phyloP scores from a whole-genome alignment of 2,797 vertebrate genomes.

The Molossus alvarezi region DNA sequence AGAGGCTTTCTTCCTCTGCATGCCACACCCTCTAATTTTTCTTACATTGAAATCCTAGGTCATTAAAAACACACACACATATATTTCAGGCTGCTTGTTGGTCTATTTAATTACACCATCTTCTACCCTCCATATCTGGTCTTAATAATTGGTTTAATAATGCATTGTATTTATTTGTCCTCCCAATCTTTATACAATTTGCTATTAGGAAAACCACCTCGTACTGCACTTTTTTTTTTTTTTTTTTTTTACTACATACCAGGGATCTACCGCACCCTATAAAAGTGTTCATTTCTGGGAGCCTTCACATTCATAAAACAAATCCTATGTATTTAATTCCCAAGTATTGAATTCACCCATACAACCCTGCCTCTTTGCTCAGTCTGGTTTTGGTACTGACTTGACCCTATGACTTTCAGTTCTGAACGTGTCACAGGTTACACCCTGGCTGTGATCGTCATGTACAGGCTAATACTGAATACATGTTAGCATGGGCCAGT shows the following conservation, averaged over 20 bases:
- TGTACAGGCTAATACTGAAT: background rate
- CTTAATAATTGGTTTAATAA: conserved; percentile 36
- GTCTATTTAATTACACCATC: background rate
- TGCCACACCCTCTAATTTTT: background rate
- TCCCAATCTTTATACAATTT: conserved; percentile 21
- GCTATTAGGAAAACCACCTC: background rate
- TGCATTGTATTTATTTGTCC: conserved; percentile 33
- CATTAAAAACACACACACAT: background rate
- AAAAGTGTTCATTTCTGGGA: conserved; percentile 19
- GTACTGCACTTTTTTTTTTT: too few species aligned
- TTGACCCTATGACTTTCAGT: background rate
- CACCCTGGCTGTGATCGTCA: background rate
- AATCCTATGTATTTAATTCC: background rate
- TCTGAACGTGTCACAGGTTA: background rate
- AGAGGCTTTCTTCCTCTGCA: background rate
- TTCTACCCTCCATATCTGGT: background rate
- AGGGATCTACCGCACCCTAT: background rate
- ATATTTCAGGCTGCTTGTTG: background rate
- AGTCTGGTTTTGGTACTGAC: background rate
- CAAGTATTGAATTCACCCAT: background rate
- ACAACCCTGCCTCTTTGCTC: background rate
- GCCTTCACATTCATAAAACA: background rate
- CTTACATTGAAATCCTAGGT: conserved; percentile 4
- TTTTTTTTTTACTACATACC: background rate
- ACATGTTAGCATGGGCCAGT: background rate